Evolutionary conservation across 2,888 invertebrate genomes (phyloP), one percentile per base, ranked within the genome.

Genomic region (Antheraea assamensis): DNA sequence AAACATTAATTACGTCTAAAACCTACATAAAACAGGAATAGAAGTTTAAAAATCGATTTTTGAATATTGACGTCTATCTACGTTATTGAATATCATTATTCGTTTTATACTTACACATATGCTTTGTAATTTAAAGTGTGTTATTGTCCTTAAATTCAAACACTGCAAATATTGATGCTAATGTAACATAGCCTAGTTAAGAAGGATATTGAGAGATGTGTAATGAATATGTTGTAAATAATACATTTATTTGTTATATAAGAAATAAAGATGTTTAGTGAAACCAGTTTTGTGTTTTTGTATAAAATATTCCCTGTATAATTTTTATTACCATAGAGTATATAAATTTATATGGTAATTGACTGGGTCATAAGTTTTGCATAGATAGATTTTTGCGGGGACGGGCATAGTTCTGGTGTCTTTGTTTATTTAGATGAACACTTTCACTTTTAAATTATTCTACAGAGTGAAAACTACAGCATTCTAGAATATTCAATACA

Each of bases 251-350:
- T 90, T 92, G 92, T 93, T 92, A 88, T 90, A 88, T 93, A 93
- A 92, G 88, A 88, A 90, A 87, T 89, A 92, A 93, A 93, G 88
- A 92, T 88, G 90, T 89, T 92, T 93, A 93, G 93, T 92, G 92
- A 93, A 93, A 88, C 83, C 85, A 85, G 78, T 74, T 21, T 68
- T 72, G 74, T 73, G 73, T 81, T 79, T 81, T 78, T 73, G 7
- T 71, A 71, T 49, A 73, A 76, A 74, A 64, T 72, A 72, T 55
- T 72, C 74, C 71, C 71, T 75, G 74, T 35, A 72, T 78, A 75
- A n/a, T 35, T 35, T 35, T 35, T 7, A 7, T 35, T 35, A 8
- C 10, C 7, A 4, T 35, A 35, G 5, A 52, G 52, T 58, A 70
- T 75, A 76, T 77, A 75, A 78, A 76, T 78, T 71, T 81, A 72